Base-by-base conservation (phyloP, 1,140 invertebrate species). In the Papilio aristodemus region DNA sequence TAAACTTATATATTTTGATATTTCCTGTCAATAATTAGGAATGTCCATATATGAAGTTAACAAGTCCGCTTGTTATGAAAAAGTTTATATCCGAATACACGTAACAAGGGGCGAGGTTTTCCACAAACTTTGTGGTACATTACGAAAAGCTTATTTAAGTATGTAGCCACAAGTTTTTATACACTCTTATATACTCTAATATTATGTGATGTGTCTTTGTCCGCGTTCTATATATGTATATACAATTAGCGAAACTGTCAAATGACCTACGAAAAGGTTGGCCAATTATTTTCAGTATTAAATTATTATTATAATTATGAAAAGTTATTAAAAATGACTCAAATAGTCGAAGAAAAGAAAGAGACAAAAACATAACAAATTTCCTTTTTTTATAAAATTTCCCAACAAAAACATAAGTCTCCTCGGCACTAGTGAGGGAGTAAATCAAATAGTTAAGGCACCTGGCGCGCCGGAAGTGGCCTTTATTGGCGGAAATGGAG, bases 401-500 rank as follows among this genome's bases (percentile, higher is more conserved):
- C 63, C 72, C 67, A 37, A 46, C 63, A 22, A 36, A 75, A 71
- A 72, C 50, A 38, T 32, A 5, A 57, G 25, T 10, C 10, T 57
- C 25, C 11, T 3, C 8, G 1, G 9, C 9, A 4, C 10, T 57
- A 59, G 58, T 37, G 74, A 73, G 64, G 63, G 54, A 68, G 76
- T 62, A 81, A 81, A 81, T 77, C 79, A 80, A 80, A 85, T 85
- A 85, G 84, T 83, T 80, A 50, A 75, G 74, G 70, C 83, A 86
- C 83, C 81, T 86, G 83, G 57, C 66, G 25, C 37, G 43, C 71
- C 84, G 86, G 86, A 85, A 81, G 79, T 80, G 62, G 74, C 78
- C 76, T 76, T 80, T 79, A 85, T 87, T 80, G 83, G 76, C 74
- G 85, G 85, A 87, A 85, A 85, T 84, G 77, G 80, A 78, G 72